phyloP scores from a whole-genome alignment of 2,888 invertebrate species.

The Harpalus rufipes region DNA sequence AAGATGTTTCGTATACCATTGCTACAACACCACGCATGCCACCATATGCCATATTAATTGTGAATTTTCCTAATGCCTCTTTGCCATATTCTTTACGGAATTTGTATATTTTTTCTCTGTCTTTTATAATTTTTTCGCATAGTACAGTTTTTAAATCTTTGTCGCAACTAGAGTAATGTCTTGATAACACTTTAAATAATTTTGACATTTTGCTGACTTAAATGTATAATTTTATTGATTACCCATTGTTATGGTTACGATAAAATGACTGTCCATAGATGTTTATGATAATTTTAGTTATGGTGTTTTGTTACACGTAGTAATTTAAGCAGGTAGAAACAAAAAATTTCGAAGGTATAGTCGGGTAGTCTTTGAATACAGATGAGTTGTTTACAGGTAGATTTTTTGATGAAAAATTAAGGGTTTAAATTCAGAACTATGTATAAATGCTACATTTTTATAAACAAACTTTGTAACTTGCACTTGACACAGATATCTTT shows the following conservation, averaged over 20 bases:
- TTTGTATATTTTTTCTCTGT: constrained; percentile 79
- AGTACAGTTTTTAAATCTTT: constrained; percentile 79
- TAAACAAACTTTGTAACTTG: no score
- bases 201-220: not conserved
- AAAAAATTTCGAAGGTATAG: no score
- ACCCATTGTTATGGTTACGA: not conserved
- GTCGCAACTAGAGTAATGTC: not conserved
- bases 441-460: no score
- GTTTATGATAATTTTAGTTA: no score
- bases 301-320: no score
- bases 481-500: no score
- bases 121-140: constrained; percentile 78
- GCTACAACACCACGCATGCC: constrained; percentile 96
- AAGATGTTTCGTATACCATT: constrained; percentile 93
- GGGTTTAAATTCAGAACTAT: no score
- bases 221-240: not conserved
- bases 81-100: constrained; percentile 80
- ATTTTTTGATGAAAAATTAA: no score
- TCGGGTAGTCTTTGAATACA: no score
- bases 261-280: not conserved
- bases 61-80: constrained; percentile 80
- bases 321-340: no score
- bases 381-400: no score
- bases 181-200: not conserved
- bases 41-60: constrained; percentile 83